phyloP scores from a whole-genome alignment of 2,888 invertebrate species.

The Leptinotarsa rubiginosa region DNA sequence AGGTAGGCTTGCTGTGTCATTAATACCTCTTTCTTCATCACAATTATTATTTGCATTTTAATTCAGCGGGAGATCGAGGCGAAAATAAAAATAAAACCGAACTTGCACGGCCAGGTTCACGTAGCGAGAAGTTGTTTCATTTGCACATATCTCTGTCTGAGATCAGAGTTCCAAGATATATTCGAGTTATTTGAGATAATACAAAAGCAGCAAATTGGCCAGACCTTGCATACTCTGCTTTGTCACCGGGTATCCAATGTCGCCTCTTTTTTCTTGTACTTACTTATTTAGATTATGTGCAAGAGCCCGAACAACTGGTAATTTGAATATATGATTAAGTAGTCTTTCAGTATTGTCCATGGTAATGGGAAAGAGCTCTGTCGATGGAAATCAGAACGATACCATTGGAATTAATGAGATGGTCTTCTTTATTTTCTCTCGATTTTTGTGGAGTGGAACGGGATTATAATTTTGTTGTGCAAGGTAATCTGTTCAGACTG shows the following conservation, averaged over 20 bases:
- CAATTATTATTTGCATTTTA: constrained; percentile 53
- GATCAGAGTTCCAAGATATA: constrained; percentile 53
- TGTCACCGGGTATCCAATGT: constrained; percentile 38
- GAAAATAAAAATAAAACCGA: constrained; percentile 43
- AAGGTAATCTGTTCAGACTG: no score
- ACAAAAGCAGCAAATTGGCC: constrained; percentile 54
- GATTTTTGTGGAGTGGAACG: no score
- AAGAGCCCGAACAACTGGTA: constrained; percentile 16
- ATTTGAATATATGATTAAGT: constrained; percentile 28
- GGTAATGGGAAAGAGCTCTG: constrained; percentile 9
- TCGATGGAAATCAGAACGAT: not conserved
- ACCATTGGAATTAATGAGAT: not conserved
- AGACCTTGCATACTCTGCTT: constrained; percentile 44
- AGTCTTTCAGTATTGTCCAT: not conserved
- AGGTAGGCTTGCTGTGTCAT: constrained; percentile 1
- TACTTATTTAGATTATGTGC: constrained; percentile 21
- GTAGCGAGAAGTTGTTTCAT: constrained; percentile 51
- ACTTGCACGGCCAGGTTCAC: constrained; percentile 49
- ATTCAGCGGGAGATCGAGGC: constrained; percentile 44
- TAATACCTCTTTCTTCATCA: constrained; percentile 37
- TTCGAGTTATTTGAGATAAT: constrained; percentile 56
- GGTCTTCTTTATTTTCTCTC: not conserved
- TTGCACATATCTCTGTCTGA: constrained; percentile 53
- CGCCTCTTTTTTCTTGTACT: not conserved
- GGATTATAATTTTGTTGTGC: no score